Percentiles rank a stretch among this genome's conserved stretches.
phyloP scores from a whole-genome alignment of 2,113 vertebrate genomes.

The Procavia capensis region DNA sequence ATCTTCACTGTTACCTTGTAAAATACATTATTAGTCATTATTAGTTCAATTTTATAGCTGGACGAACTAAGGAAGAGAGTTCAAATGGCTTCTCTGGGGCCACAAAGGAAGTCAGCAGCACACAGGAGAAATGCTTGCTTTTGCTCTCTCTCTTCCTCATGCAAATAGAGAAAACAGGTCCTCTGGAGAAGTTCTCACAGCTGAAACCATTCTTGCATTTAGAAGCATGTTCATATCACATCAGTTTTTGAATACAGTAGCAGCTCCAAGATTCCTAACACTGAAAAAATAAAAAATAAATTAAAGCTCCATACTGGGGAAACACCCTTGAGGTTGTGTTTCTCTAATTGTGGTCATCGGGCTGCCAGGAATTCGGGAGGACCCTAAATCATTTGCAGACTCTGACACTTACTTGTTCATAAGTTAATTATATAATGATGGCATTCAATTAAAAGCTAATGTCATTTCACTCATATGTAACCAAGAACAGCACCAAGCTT shows the following conservation, averaged over 20 bases:
- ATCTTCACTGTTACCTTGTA: conserved; percentile 50
- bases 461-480: not conserved
- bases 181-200: conserved; percentile 40
- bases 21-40: conserved; percentile 61
- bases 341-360: not conserved
- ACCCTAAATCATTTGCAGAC: not conserved
- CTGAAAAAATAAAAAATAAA: not conserved
- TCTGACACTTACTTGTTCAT: not conserved
- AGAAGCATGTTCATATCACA: not conserved
- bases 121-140: conserved; percentile 23
- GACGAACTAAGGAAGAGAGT: conserved; percentile 52
- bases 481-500: not conserved
- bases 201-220: conserved; percentile 27
- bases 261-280: conserved; percentile 40
- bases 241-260: not conserved
- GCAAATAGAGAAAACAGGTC: conserved; percentile 71
- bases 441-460: conserved; percentile 2
- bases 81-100: conserved; percentile 70
- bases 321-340: not conserved
- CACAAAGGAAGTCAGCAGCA: conserved; percentile 67
- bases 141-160: not conserved
- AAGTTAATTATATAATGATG: conserved; percentile 1
- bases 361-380: not conserved
- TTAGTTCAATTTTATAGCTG: conserved; percentile 75
- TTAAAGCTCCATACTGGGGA: not conserved